Evolutionary conservation across 2,888 invertebrate species (phyloP), one percentile per base, ranked within the genome.

Genomic region (Syrista parreyssii): DNA sequence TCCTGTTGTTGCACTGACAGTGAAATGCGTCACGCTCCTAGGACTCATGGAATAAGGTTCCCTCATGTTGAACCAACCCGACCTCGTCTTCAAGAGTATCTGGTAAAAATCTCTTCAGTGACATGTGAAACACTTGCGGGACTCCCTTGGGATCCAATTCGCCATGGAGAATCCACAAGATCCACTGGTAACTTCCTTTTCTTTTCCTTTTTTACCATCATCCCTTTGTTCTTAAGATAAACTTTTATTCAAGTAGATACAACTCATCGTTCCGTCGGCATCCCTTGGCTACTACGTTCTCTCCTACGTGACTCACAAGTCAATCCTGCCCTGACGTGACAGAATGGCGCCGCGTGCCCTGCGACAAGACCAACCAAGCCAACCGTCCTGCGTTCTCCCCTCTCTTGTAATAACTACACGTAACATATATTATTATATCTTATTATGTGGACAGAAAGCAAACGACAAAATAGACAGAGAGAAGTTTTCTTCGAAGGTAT

Each of bases 321-420:
- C 40, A 68, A 72, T 74, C 74, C 34, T 32, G 75, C 31, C 75
- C 36, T 80, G 79, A 79, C 79, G 79, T 79, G 81, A 81, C 78
- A 78, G 81, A 81, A 81, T 81, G 79, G 68, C 76, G 69, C 69
- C 79, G 78, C 76, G 76, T 77, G 79, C 75, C 68, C n/a, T 73
- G 12, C 15, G 31, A 71, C 33, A 31, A 75, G 74, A 71, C 72
- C 71, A 75, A 68, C 34, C 15, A n/a, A 34, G 12, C 30, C 35
- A 23, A 69, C 4, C 32, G 30, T 36, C 72, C 33, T 69, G 33
- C 75, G 77, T 75, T 32, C 73, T 76, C 68, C 30, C 73, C 71
- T 68, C 69, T 36, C 68, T 71, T 35, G 68, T 40, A 31, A 78
- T 75, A 73, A 75, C 73, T 55, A 32, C 69, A 72, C 32, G 73